Conservation (phyloP, 2,888 invertebrate species). For the Phymatocera aterrima region DNA sequence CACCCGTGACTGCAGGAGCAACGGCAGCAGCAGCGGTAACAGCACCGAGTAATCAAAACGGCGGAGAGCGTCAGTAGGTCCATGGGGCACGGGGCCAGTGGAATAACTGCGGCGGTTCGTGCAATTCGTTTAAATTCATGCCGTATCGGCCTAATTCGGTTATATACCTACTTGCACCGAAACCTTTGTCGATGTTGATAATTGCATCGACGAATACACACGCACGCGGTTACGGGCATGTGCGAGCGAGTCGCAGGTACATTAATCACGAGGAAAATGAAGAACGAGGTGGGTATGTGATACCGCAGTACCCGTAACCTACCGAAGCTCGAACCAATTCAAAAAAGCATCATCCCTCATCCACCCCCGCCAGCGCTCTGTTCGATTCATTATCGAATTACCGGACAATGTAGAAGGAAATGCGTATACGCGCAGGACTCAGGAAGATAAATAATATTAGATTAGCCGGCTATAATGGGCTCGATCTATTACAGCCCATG, state of each 20-base stretch:
- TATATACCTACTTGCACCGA: background rate
- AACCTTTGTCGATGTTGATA: too few species aligned
- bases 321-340: background rate
- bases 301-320: background rate
- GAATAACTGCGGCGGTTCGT: constrained; percentile 37
- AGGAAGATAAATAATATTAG: constrained; percentile 40
- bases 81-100: constrained; percentile 68
- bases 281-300: background rate
- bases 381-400: constrained; percentile 43
- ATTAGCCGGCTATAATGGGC: constrained; percentile 29
- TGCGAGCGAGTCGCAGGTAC: background rate
- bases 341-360: background rate
- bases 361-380: background rate
- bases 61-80: constrained; percentile 64
- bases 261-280: constrained; percentile 1
- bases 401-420: background rate
- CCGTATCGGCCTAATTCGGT: too few species aligned
- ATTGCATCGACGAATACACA: background rate
- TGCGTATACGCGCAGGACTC: constrained; percentile 34
- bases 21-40: too few species aligned
- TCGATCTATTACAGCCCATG: background rate
- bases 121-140: background rate
- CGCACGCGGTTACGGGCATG: background rate
- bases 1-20: constrained; percentile 48
- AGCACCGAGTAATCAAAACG: constrained; percentile 59